Percentiles rank a stretch among this genome's conserved stretches.
phyloP scores from a whole-genome alignment of 2,888 invertebrate species.

The Microctonus brassicae region DNA sequence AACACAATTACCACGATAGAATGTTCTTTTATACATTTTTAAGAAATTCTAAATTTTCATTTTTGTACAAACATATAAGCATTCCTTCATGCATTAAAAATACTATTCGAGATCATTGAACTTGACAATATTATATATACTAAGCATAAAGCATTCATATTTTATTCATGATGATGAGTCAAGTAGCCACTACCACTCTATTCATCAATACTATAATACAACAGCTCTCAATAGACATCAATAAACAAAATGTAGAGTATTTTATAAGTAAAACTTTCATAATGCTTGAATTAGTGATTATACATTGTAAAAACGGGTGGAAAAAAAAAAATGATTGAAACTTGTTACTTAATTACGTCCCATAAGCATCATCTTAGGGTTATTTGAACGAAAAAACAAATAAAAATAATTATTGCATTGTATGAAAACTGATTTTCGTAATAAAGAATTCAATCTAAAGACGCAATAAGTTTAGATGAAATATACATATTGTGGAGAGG shows the following conservation, averaged over 20 bases:
- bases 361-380: too few relatives aligned
- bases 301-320: too few relatives aligned
- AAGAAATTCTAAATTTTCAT: slow-evolving; percentile 24
- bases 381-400: too few relatives aligned
- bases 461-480: neutral
- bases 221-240: too few relatives aligned
- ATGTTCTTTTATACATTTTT: slow-evolving; percentile 30
- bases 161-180: slow-evolving; percentile 29
- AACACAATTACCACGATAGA: slow-evolving; percentile 4
- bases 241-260: too few relatives aligned
- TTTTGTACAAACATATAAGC: neutral
- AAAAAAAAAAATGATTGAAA: neutral
- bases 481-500: neutral
- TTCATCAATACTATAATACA: neutral
- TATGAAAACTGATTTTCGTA: neutral
- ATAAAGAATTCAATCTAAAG: neutral
- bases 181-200: too few relatives aligned
- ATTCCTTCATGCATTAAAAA: slow-evolving; percentile 14
- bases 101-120: slow-evolving; percentile 19
- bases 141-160: slow-evolving; percentile 7
- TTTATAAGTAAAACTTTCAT: too few relatives aligned
- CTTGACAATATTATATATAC: slow-evolving; percentile 12
- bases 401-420: too few relatives aligned
- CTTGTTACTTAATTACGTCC: too few relatives aligned
- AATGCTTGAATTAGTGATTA: too few relatives aligned